phyloP scores from a whole-genome alignment of 2,113 vertebrate genomes.

The Lonchura striata region DNA sequence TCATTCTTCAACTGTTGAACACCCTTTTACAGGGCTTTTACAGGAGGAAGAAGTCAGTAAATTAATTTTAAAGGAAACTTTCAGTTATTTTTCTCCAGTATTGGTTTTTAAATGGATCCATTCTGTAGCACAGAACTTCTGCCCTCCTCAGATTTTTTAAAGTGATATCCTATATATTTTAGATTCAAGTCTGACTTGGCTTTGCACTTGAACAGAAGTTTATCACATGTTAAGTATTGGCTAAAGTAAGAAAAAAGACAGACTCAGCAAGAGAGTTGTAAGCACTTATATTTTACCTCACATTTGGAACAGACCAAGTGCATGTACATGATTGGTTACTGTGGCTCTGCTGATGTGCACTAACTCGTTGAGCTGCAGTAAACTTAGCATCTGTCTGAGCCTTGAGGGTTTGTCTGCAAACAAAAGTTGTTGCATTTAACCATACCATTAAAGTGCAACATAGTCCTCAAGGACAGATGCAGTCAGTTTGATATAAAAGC shows the following conservation, averaged over 20 bases:
- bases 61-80: conserved; percentile 49
- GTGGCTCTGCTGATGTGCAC: neutral
- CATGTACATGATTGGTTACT: neutral
- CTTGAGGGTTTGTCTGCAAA: neutral
- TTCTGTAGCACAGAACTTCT: neutral
- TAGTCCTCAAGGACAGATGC: neutral
- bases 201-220: neutral
- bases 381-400: conserved; percentile 1
- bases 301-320: neutral
- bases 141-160: neutral
- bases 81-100: neutral
- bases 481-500: neutral
- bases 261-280: neutral
- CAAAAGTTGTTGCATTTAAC: conserved; percentile 3
- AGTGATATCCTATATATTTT: neutral
- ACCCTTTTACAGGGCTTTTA: neutral
- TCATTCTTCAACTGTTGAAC: neutral
- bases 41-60: conserved; percentile 10
- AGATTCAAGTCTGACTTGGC: neutral
- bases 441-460: neutral
- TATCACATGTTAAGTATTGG: neutral
- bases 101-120: neutral
- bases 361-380: conserved; percentile 10
- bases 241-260: neutral
- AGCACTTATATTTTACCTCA: neutral